Percentiles rank a stretch among this genome's conserved stretches.
Conservation (phyloP, 2,888 invertebrate genomes). For the Pollenia amentaria region DNA sequence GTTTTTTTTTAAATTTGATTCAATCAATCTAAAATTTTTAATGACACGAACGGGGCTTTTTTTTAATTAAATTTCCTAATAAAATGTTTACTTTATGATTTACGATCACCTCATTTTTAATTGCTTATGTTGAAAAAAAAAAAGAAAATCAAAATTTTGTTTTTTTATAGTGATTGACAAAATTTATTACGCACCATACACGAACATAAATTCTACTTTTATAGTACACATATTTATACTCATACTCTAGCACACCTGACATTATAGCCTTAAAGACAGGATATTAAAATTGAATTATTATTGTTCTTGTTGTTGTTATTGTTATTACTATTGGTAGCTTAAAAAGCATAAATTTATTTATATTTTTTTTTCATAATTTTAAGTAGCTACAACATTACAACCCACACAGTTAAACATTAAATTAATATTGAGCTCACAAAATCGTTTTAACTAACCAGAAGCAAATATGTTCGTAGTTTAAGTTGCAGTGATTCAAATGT, state of each 20-base stretch:
- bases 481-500: constrained; percentile 71
- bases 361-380: constrained; percentile 27
- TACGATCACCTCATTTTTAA: constrained; percentile 39
- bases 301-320: constrained; percentile 16
- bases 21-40: no score
- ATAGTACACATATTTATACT: no score
- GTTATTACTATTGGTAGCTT: background rate
- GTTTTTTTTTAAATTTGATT: no score
- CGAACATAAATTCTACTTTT: no score
- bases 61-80: background rate
- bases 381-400: constrained; percentile 36
- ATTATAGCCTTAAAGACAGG: constrained; percentile 53
- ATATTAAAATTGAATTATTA: constrained; percentile 54
- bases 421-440: constrained; percentile 55
- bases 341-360: background rate
- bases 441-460: constrained; percentile 44
- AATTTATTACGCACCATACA: constrained; percentile 23
- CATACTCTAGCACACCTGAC: constrained; percentile 35
- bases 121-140: constrained; percentile 21
- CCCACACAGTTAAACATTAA: constrained; percentile 56
- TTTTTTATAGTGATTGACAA: constrained; percentile 25
- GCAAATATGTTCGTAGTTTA: constrained; percentile 14
- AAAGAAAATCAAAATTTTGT: background rate
- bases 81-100: constrained; percentile 33
- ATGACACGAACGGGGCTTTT: background rate